phyloP scores from a whole-genome alignment of 2,888 invertebrate genomes.

The Oconnorella tubifera region DNA sequence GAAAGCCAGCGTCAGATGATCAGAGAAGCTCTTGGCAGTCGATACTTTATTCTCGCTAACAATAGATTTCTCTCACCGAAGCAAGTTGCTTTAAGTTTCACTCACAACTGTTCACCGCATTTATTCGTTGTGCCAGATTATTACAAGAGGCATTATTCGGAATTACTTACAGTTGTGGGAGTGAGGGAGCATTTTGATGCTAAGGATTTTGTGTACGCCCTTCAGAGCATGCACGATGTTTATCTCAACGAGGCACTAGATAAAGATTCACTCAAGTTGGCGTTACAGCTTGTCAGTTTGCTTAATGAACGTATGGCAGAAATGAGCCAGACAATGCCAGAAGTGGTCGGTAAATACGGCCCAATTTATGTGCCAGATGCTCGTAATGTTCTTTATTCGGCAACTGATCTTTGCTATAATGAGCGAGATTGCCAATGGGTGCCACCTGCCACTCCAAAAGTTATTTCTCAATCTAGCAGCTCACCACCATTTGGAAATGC shows the following conservation, averaged over 20 bases:
- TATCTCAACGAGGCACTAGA: slow-evolving; percentile 22
- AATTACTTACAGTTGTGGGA: slow-evolving; percentile 30
- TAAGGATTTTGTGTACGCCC: slow-evolving; percentile 31
- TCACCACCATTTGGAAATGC: no score
- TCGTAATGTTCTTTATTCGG: slow-evolving; percentile 32
- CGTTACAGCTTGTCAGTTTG: slow-evolving; percentile 32
- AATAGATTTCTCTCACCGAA: slow-evolving; percentile 27
- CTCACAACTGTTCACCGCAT: slow-evolving; percentile 37
- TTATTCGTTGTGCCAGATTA: slow-evolving; percentile 35
- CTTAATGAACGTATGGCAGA: slow-evolving; percentile 33
- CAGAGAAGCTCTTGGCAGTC: slow-evolving; percentile 19
- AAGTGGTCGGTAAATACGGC: slow-evolving; percentile 33
- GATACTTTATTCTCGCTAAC: slow-evolving; percentile 32
- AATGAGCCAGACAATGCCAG: slow-evolving; percentile 23
- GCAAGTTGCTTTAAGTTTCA: slow-evolving; percentile 34
- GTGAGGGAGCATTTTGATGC: slow-evolving; percentile 36
- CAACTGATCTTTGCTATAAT: slow-evolving; percentile 41
- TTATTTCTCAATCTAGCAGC: neutral
- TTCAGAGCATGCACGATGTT: slow-evolving; percentile 25
- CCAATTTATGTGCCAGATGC: slow-evolving; percentile 42
- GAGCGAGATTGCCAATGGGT: slow-evolving; percentile 39
- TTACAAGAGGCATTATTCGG: slow-evolving; percentile 24
- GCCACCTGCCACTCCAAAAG: slow-evolving; percentile 13
- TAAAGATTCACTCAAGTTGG: slow-evolving; percentile 29
- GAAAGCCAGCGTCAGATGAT: slow-evolving; percentile 17